Percentiles rank a stretch among this genome's conserved stretches.
phyloP scores from a whole-genome alignment of 2,113 vertebrate species.

The Heloderma charlesbogerti region DNA sequence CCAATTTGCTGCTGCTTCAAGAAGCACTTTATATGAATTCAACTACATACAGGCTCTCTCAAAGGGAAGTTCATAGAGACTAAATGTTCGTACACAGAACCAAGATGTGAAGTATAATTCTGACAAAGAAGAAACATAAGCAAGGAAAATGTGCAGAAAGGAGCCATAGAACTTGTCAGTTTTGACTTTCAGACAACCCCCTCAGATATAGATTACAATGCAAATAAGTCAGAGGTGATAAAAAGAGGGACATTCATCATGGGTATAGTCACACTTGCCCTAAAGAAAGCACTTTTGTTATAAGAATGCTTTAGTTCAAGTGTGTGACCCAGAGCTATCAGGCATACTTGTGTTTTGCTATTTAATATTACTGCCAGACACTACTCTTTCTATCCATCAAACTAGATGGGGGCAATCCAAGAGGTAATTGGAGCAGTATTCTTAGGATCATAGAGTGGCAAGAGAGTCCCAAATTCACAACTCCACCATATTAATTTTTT shows the following conservation, averaged over 20 bases:
- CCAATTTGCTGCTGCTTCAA: conserved; percentile 82
- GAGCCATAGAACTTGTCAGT: conserved; percentile 77
- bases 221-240: conserved; percentile 79
- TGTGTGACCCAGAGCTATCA: conserved; percentile 53
- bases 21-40: conserved; percentile 78
- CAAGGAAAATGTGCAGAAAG: conserved; percentile 70
- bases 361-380: conserved; percentile 49
- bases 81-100: conserved; percentile 67
- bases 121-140: conserved; percentile 62
- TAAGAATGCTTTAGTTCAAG: conserved; percentile 64
- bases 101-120: conserved; percentile 52
- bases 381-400: too few species aligned
- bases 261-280: conserved; percentile 76
- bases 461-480: conserved; percentile 22
- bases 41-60: conserved; percentile 78
- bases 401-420: not conserved
- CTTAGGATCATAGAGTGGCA: conserved; percentile 3
- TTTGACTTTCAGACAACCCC: conserved; percentile 81
- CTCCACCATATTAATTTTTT: conserved; percentile 28
- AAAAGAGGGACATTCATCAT: conserved; percentile 75
- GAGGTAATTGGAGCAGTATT: not conserved
- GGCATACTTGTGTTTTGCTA: conserved; percentile 67
- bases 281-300: conserved; percentile 73
- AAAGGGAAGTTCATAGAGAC: conserved; percentile 80
- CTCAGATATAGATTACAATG: conserved; percentile 82